Base-by-base conservation (phyloP, 1,140 invertebrate species). In the Drosophila pseudoananassae region DNA sequence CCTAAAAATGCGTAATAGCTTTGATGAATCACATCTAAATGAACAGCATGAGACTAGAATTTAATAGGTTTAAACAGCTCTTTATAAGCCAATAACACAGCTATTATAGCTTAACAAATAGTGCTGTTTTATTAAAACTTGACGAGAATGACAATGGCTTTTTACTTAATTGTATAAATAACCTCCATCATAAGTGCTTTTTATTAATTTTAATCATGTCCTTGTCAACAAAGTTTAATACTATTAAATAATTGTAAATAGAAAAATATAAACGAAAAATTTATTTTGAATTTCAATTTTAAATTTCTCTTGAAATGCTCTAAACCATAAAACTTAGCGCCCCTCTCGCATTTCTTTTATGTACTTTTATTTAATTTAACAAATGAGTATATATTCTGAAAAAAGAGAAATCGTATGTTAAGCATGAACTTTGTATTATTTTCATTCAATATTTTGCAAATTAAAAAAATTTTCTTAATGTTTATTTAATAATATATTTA, bases 11-110 rank as follows among this genome's bases (percentile, higher is more conserved):
- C 77, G 27, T 46, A 50, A 58, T 56, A 51, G 63, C 15, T 46
- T 47, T 49, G 53, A 73, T 15, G 49, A 59, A 15, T 58, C 64
- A 10, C 47, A 65, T 43, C 78, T 33, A 33, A 3, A 74, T 47
- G 85, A 63, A 52, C 85, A 90, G 46, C 81, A 72, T 46, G 85
- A 90, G 70, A 89, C 84, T 64, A 76, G 85, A 89, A 89, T 89
- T 90, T 89, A 89, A 74, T 25, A 12, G 56, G 10, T 36, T 50
- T 5, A 40, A 14, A 2, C 8, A 14, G 12, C 5, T 40, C n/a
- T 17, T 9, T 5, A 40, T 14, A n/a, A 40, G n/a, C 14, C 4
- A 40, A 40, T 14, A n/a, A 14, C 14, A 4, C 1, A 10, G 4
- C 14, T 17, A 43, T 12, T 43, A 43, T 43, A 8, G 14, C 14